phyloP scores from a whole-genome alignment of 2,797 vertebrate genomes.

The Brotula barbata region DNA sequence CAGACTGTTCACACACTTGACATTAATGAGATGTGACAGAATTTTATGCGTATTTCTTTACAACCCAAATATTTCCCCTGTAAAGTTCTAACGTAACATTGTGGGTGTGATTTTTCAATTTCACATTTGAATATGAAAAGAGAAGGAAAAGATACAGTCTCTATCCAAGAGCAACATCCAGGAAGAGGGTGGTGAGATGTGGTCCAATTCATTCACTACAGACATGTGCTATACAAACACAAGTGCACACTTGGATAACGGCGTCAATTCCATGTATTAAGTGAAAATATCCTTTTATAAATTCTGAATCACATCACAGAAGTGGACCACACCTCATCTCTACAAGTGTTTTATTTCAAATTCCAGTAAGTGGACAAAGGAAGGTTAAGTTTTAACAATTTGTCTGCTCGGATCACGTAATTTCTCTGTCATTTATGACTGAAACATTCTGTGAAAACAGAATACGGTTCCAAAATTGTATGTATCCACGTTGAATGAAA shows the following conservation, averaged over 20 bases:
- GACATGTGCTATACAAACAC: constrained; percentile 4
- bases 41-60: constrained; percentile 23
- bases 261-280: constrained; percentile 1
- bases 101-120: constrained; percentile 22
- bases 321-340: neutral
- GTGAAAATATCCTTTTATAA: constrained; percentile 2
- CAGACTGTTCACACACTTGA: constrained; percentile 14
- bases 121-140: constrained; percentile 21
- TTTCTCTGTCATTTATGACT: neutral
- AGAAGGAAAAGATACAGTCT: constrained; percentile 9
- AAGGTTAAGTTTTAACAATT: constrained; percentile 4
- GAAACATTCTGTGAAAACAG: neutral
- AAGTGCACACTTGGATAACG: constrained; percentile 14
- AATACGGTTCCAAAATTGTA: neutral
- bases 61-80: constrained; percentile 26
- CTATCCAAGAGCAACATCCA: constrained; percentile 27
- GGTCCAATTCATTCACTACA: constrained; percentile 5
- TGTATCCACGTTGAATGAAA: neutral
- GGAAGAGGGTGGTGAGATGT: constrained; percentile 5
- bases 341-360: neutral
- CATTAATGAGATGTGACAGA: constrained; percentile 18
- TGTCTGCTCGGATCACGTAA: neutral
- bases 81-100: constrained; percentile 14
- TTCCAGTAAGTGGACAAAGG: constrained; percentile 6
- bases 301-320: neutral